Base-by-base conservation (phyloP, 35 echinoderm and acorn worm species). In the Strongylocentrotus purpuratus region DNA sequence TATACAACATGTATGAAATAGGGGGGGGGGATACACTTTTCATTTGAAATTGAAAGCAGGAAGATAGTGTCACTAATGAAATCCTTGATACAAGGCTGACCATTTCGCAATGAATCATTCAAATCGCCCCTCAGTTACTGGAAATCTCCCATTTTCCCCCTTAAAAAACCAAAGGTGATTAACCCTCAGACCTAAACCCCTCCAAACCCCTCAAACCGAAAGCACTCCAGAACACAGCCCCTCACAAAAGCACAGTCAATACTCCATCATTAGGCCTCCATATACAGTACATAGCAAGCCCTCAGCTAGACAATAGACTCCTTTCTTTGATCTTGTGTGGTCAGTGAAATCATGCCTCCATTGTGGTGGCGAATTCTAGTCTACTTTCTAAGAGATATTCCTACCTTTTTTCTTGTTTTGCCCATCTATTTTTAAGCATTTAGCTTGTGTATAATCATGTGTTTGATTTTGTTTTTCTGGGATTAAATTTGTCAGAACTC, bases 181-280 rank as follows among this genome's bases (percentile, higher is more conserved):
- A 78, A 78, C 65, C 65, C 65, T 28, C 65, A 78, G 65, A 78
- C 20, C 20, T 78, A 78, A 18, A 78, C 20, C 20, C 20, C 25
- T 28, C 28, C 22, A 17, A 22, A 78, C 65, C 20, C 7, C 25
- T 78, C 65, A n/a, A 78, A 78, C 18, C 20, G 65, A 78, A 78
- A 78, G 65, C 20, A 78, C 65, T n/a, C 65, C 65, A 78, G 20
- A 78, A 78, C 28, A 78, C 20, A n/a, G 22, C 65, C 65, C 20
- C 65, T 70, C 65, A 78, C 65, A 78, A 78, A 78, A 78, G 65
- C 65, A 78, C 65, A 78, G 65, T 78, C 65, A 78, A 78, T 78
- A 78, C 65, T 6, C 65, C 65, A 78, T 78, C 65, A 78, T 78
- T 78, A 78, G 65, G 65, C 65, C 28, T 22, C 65, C 65, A 28